Percentiles rank a stretch among this genome's conserved stretches.
Conservation (phyloP, 2,113 vertebrate species). For the Pangasianodon hypophthalmus region DNA sequence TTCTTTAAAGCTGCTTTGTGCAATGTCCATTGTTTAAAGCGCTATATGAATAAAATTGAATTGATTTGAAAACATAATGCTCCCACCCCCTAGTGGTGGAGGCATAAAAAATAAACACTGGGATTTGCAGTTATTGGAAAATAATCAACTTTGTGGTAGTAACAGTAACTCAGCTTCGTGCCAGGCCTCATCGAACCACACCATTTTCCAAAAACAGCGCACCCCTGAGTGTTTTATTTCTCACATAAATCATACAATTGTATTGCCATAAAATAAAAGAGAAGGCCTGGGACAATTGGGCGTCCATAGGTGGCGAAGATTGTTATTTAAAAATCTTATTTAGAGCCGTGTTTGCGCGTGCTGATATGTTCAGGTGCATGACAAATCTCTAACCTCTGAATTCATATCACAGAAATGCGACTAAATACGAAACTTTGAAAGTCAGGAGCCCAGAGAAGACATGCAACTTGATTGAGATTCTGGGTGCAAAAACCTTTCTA, state of each 20-base stretch:
- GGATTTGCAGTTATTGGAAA: not conserved
- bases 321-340: not conserved
- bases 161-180: too few relatives aligned
- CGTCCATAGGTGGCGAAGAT: not conserved
- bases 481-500: not conserved
- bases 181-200: not conserved
- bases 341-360: not conserved
- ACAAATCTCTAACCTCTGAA: not conserved
- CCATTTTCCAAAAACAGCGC: not conserved
- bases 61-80: not conserved
- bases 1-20: not conserved
- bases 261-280: not conserved
- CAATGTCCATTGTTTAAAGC: not conserved
- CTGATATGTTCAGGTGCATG: not conserved
- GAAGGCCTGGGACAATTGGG: not conserved
- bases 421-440: slow-evolving; percentile 18
- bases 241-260: not conserved
- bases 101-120: not conserved
- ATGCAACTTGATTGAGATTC: slow-evolving; percentile 31
- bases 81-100: not conserved
- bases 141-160: not conserved
- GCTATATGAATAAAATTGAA: not conserved
- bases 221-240: not conserved
- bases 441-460: not conserved
- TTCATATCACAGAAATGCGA: not conserved